These are phyloP conservation scores for Paedocypris sp. DNA, from an alignment of 2,113 vertebrate genomes.

Conservation along the genomic window DNA sequence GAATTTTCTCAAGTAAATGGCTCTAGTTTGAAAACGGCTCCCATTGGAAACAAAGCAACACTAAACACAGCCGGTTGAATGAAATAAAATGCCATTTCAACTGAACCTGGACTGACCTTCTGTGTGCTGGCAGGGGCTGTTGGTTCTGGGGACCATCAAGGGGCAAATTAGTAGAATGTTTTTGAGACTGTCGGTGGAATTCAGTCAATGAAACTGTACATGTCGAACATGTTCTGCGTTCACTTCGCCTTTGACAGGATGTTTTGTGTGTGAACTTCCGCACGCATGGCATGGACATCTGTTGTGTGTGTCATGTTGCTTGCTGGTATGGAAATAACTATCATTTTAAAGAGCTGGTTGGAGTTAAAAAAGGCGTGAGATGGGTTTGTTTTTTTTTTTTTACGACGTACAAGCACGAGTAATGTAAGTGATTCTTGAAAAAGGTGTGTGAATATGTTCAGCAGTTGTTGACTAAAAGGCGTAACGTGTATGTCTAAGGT, in stretches of 20 bases:
- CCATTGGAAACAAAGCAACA: slow-evolving; percentile 13
- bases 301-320: neutral
- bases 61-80: neutral
- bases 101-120: slow-evolving; percentile 7
- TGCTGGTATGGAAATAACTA: neutral
- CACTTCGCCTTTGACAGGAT: neutral
- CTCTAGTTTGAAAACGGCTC: slow-evolving; percentile 21
- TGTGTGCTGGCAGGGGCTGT: neutral
- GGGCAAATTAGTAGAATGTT: neutral
- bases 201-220: neutral
- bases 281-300: neutral
- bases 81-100: neutral
- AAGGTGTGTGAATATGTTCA: too few species aligned
- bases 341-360: slow-evolving; percentile 1
- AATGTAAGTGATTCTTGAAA: too few species aligned
- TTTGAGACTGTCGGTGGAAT: neutral
- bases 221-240: neutral
- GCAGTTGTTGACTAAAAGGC: too few species aligned
- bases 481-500: too few species aligned
- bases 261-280: neutral
- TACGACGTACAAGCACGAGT: too few species aligned
- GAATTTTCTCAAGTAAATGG: slow-evolving; percentile 36
- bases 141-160: neutral
- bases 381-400: too few species aligned
- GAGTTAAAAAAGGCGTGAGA: too few species aligned